phyloP scores from a whole-genome alignment of 2,888 invertebrate species.

The Anthophora plumipes region DNA sequence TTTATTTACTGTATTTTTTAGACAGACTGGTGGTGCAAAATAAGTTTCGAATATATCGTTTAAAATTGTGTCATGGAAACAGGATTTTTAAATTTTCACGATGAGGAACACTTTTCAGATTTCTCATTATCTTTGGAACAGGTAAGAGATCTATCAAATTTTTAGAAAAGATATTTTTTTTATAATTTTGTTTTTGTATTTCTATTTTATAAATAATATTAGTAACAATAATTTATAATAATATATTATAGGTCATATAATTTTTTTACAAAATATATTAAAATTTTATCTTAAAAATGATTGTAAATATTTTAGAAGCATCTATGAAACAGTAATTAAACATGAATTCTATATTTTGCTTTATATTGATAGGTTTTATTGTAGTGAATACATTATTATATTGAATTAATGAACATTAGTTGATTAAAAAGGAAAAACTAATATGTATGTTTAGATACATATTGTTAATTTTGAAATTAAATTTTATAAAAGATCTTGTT shows the following conservation, averaged over 20 bases:
- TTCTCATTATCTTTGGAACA: constrained; percentile 79
- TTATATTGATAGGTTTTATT: not conserved
- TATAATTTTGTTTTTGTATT: not conserved
- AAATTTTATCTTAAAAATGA: not conserved
- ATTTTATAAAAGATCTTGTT: no score
- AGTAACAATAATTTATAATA: not conserved
- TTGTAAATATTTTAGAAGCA: not conserved
- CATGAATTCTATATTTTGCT: not conserved
- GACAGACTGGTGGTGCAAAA: constrained; percentile 19
- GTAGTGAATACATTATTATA: not conserved
- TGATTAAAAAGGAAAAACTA: no score
- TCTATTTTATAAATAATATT: not conserved
- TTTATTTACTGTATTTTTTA: constrained; percentile 1
- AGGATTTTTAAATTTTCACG: constrained; percentile 85
- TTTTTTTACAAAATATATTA: not conserved
- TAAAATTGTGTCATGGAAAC: constrained; percentile 84
- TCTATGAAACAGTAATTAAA: not conserved
- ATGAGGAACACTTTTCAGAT: constrained; percentile 85
- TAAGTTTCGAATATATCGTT: constrained; percentile 6
- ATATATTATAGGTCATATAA: not conserved
- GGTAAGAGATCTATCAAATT: constrained; percentile 66
- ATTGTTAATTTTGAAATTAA: no score
- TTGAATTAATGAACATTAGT: not conserved
- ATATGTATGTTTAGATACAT: no score
- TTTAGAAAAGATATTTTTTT: not conserved